A percentile compares a stretch with the other conserved stretches of the same genome.
Evolutionary conservation across 2,888 invertebrate genomes (phyloP).

Genomic region (Hypolimnas misippus): DNA sequence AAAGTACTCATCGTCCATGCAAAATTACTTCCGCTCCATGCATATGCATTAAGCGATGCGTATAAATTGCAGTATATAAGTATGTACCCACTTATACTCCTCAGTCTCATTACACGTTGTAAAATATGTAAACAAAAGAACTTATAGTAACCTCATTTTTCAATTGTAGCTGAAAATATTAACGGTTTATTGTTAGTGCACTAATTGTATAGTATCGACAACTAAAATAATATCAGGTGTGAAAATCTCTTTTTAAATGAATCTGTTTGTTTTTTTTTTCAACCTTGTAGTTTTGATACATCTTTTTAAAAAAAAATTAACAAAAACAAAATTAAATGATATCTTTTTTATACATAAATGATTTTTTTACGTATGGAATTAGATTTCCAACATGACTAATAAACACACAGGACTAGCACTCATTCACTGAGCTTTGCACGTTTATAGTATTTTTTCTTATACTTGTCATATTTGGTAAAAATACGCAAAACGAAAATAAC

Average conservation of each 20-base stretch:
- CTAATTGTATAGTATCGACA: conserved; percentile 2
- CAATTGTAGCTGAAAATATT: conserved; percentile 6
- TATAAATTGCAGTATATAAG: conserved; percentile 22
- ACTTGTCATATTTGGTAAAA: too few species aligned
- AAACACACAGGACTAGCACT: background rate
- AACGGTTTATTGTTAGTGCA: background rate
- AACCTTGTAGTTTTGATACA: background rate
- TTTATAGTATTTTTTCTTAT: too few species aligned
- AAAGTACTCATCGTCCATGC: conserved; percentile 33
- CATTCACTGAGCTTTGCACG: conserved; percentile 10
- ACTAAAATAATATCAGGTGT: conserved; percentile 4
- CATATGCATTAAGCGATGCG: conserved; percentile 24
- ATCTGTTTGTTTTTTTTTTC: background rate
- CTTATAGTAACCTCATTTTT: conserved; percentile 2
- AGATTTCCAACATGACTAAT: background rate
- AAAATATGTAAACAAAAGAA: background rate
- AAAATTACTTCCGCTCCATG: conserved; percentile 27
- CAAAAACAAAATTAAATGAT: too few species aligned
- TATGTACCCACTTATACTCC: background rate
- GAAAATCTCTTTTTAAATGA: conserved; percentile 3
- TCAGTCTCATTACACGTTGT: background rate
- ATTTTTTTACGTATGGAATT: too few species aligned
- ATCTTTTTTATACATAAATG: too few species aligned
- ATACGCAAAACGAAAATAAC: too few species aligned
- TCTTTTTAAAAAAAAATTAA: background rate